phyloP scores from a whole-genome alignment of 2,888 invertebrate species.

The Ormyrus nitidulus region DNA sequence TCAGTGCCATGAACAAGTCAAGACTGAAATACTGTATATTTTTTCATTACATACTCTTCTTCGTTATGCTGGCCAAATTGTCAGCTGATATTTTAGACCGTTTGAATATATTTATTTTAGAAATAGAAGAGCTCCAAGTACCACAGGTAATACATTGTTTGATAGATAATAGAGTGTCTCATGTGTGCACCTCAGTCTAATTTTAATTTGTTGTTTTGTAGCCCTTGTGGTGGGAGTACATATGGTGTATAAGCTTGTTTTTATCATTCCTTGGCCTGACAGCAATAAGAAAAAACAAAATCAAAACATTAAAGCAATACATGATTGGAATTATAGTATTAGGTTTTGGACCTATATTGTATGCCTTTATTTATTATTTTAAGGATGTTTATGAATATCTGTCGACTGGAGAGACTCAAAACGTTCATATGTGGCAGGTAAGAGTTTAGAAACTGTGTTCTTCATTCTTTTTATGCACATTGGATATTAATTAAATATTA shows the following conservation, averaged over 20 bases:
- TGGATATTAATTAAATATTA: not conserved
- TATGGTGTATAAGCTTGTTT: slow-evolving; percentile 91
- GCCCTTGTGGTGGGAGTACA: slow-evolving; percentile 95
- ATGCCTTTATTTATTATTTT: slow-evolving; percentile 89
- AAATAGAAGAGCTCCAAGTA: slow-evolving; percentile 94
- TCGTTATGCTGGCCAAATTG: slow-evolving; percentile 93
- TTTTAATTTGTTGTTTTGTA: slow-evolving; percentile 74
- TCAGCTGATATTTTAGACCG: slow-evolving; percentile 94
- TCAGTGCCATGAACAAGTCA: slow-evolving; percentile 96
- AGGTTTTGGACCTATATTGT: slow-evolving; percentile 88
- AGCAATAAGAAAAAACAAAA: slow-evolving; percentile 90
- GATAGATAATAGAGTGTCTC: slow-evolving; percentile 25
- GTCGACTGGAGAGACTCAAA: slow-evolving; percentile 81
- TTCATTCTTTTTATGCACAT: slow-evolving; percentile 15
- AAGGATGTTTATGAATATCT: slow-evolving; percentile 90
- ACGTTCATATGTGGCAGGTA: slow-evolving; percentile 90
- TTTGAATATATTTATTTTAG: slow-evolving; percentile 94
- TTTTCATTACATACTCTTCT: slow-evolving; percentile 92
- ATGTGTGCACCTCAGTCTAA: slow-evolving; percentile 19
- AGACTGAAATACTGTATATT: slow-evolving; percentile 96
- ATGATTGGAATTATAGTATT: slow-evolving; percentile 87
- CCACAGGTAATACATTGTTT: slow-evolving; percentile 80
- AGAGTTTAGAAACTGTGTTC: slow-evolving; percentile 50
- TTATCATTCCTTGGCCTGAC: slow-evolving; percentile 90
- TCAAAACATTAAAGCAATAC: slow-evolving; percentile 85